Evolutionary conservation across 2,113 vertebrate species (phyloP).

Genomic region (Leptodactylus fuscus): DNA sequence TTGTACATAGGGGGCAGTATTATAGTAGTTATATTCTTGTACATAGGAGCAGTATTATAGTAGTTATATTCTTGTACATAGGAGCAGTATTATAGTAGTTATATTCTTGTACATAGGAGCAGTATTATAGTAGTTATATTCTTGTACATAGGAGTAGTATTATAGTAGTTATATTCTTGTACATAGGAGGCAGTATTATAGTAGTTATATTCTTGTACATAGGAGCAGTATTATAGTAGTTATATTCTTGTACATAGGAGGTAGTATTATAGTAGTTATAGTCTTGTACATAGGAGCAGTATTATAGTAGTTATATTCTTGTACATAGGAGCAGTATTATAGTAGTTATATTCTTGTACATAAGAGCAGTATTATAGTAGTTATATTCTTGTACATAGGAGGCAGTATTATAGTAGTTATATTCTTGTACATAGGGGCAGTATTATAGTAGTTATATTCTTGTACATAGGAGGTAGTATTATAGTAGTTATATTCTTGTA

Average conservation of each 20-base stretch:
- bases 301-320: background rate
- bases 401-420: slow-evolving; percentile 26
- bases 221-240: slow-evolving; percentile 3
- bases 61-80: slow-evolving; percentile 10
- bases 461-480: background rate
- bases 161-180: slow-evolving; percentile 27
- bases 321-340: slow-evolving; percentile 3
- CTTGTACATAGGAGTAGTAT: slow-evolving; percentile 1
- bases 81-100: background rate
- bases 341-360: too few species aligned
- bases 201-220: slow-evolving; percentile 17
- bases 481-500: slow-evolving; percentile 17
- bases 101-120: background rate
- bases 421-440: slow-evolving; percentile 7
- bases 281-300: too few species aligned
- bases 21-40: background rate
- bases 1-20: background rate
- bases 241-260: background rate
- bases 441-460: slow-evolving; percentile 22
- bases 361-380: slow-evolving; percentile 23
- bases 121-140: slow-evolving; percentile 28
- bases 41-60: background rate
- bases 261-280: too few species aligned
- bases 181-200: slow-evolving; percentile 19
- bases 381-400: slow-evolving; percentile 24